phyloP scores from a whole-genome alignment of 2,113 vertebrate genomes.

The Xenopus laevis region DNA sequence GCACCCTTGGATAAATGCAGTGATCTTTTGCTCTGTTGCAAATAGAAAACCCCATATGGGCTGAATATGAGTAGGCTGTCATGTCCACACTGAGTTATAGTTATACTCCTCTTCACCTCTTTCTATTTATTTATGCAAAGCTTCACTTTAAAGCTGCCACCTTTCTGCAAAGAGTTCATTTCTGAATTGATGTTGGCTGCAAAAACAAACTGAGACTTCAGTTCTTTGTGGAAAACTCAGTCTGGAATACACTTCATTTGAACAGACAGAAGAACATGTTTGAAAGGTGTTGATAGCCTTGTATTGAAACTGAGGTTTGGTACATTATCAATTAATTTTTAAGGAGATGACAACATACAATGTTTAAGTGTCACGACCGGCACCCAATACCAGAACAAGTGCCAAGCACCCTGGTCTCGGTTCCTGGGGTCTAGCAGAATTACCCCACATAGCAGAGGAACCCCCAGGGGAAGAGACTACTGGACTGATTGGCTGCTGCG shows the following conservation, averaged over 20 bases:
- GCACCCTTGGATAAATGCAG: background rate
- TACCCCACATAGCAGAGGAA: too few relatives aligned
- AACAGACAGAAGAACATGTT: slow-evolving; percentile 31
- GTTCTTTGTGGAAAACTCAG: slow-evolving; percentile 33
- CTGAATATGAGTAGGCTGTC: slow-evolving; percentile 9
- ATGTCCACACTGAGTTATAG: slow-evolving; percentile 39
- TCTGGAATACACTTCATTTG: slow-evolving; percentile 28
- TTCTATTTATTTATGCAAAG: slow-evolving; percentile 40
- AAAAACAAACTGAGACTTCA: slow-evolving; percentile 39
- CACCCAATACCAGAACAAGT: too few relatives aligned
- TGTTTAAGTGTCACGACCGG: too few relatives aligned
- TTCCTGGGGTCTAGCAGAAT: too few relatives aligned
- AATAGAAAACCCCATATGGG: background rate
- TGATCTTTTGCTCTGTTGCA: background rate
- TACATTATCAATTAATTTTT: slow-evolving; percentile 41
- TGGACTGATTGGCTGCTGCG: too few relatives aligned
- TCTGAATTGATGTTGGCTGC: slow-evolving; percentile 39
- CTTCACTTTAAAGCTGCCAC: slow-evolving; percentile 29
- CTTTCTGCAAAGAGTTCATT: slow-evolving; percentile 37
- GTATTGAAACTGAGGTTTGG: slow-evolving; percentile 33
- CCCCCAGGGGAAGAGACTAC: too few relatives aligned
- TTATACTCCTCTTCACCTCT: slow-evolving; percentile 38
- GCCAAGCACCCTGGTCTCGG: too few relatives aligned
- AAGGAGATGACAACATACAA: slow-evolving; percentile 3
- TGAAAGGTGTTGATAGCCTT: slow-evolving; percentile 41